A percentile compares a stretch with the other conserved stretches of the same genome.
phyloP scores from a whole-genome alignment of 2,888 invertebrate genomes.

The Octodonta nipae region DNA sequence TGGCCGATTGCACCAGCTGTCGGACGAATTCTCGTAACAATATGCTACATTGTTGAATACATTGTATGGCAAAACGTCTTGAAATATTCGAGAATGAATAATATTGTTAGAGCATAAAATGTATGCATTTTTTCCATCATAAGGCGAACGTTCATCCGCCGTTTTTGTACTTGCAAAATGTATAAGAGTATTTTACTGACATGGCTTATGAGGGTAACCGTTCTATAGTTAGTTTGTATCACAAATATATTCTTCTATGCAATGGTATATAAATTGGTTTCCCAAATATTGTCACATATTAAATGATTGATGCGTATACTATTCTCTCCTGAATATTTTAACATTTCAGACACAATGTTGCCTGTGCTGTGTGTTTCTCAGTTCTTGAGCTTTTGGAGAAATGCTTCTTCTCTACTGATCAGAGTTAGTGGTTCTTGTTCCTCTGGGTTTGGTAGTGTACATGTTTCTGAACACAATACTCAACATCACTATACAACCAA shows the following conservation, averaged over 20 bases:
- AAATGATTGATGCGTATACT: background rate
- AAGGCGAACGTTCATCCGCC: too few species aligned
- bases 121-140: too few species aligned
- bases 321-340: background rate
- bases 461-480: too few species aligned
- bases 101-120: too few species aligned
- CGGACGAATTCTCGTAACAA: too few species aligned
- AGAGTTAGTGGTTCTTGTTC: background rate
- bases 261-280: background rate
- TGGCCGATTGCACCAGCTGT: too few species aligned
- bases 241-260: background rate
- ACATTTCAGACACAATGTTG: background rate
- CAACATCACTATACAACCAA: too few species aligned
- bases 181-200: slow-evolving; percentile 1
- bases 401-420: background rate
- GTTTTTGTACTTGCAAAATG: too few species aligned
- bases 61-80: too few species aligned
- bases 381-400: slow-evolving; percentile 1
- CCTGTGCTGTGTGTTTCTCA: background rate
- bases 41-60: too few species aligned
- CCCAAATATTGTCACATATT: background rate
- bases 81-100: too few species aligned
- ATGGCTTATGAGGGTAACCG: background rate
- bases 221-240: background rate
- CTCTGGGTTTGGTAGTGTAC: slow-evolving; percentile 1